These are phyloP conservation scores for Cladorhizidae sp. DNA, from an alignment of 37 sponge, comb jelly and placozoan genomes.

Conservation along the genomic window DNA sequence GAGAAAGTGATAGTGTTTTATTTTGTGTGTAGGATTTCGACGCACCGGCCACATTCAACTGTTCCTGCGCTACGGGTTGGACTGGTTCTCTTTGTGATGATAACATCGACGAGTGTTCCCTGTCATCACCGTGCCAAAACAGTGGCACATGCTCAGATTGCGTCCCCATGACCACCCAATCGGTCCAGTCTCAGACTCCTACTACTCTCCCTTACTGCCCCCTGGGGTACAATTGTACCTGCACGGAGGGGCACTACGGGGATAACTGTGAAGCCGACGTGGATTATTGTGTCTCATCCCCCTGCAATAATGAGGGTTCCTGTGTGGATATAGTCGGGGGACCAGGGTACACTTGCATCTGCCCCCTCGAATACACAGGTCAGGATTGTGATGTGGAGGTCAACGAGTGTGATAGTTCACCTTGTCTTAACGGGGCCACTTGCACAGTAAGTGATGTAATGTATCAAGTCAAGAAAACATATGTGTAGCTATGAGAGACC, in stretches of 20 bases:
- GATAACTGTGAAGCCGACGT: constrained; percentile 26
- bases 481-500: too few species aligned
- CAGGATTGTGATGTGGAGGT: constrained; percentile 27
- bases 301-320: constrained; percentile 32
- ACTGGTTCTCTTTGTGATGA: constrained; percentile 21
- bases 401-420: constrained; percentile 4
- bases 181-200: neutral
- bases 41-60: constrained; percentile 10
- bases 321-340: constrained; percentile 28
- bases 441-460: constrained; percentile 20
- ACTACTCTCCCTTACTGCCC: neutral
- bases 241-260: constrained; percentile 10
- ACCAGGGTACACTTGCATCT: constrained; percentile 30
- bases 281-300: constrained; percentile 12
- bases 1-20: too few species aligned
- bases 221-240: constrained; percentile 22
- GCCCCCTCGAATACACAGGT: constrained; percentile 24
- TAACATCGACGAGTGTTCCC: constrained; percentile 28
- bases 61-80: constrained; percentile 38
- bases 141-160: constrained; percentile 38
- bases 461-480: too few species aligned
- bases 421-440: constrained; percentile 36
- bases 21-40: too few species aligned
- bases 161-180: neutral
- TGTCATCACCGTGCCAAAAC: constrained; percentile 25